Evolutionary conservation across 2,797 vertebrate genomes (phyloP), one percentile per base, ranked within the genome.

Genomic region (Amblyraja radiata): DNA sequence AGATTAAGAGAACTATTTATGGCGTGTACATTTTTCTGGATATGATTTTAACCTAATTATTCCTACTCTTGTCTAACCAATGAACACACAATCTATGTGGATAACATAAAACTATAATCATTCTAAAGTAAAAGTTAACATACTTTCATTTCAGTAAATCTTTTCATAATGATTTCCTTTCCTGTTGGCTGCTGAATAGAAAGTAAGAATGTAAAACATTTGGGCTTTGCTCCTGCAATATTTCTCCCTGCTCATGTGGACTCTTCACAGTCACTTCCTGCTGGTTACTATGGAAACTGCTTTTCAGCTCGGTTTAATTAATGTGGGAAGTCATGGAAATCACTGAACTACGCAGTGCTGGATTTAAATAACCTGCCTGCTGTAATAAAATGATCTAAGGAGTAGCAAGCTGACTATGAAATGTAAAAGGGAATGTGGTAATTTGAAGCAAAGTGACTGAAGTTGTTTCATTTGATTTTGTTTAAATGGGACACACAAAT

Each of bases 391-490:
- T 91, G 36, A 74, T 25, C 39, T 28, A 2, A 74, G 23, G 71
- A 54, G 28, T n/a, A 74, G 39, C 68, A 74, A 74, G 39, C 46
- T 25, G 36, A 0, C 18, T 73, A 68, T 32, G 21, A 73, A 74
- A 74, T 91, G 90, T 11, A 25, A 74, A 91, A 68, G 0, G n/a
- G 32, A 71, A 90, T 36, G 63, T 90, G 25, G 32, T 36, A 46
- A 28, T 68, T 71, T 21, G 71, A 36, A 90, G 39, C 2, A 73
- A 73, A 73, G 25, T 73, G 21, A 21, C 65, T 68, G 23, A 39
- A 21, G 8, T 73, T 90, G 21, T 90, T 73, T 90, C 90, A 74
- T 11, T 36, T 91, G 90, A 91, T 91, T 71, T 90, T 68, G 63
- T 16, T 36, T 28, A 91, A 86, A 91, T 73, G 32, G 13, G 21